A percentile compares a stretch with the other conserved stretches of the same genome.
These are phyloP conservation scores for Noctilio leporinus DNA, from an alignment of 2,113 vertebrate genomes.

Conservation along the genomic window DNA sequence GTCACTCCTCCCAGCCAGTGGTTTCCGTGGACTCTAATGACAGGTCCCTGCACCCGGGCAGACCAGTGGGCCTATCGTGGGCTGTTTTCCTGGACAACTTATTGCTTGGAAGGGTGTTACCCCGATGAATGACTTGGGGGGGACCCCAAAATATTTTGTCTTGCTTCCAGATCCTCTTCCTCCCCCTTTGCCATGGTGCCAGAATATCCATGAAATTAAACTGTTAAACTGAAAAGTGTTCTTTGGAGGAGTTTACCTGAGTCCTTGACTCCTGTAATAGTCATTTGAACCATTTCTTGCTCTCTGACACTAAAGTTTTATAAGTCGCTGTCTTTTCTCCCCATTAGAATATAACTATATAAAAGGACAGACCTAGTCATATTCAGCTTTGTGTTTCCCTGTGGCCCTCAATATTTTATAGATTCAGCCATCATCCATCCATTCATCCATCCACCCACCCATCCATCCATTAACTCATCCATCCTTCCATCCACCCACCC, in stretches of 20 bases:
- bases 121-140: neutral
- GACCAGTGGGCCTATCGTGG: rapidly evolving
- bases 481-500: too few relatives aligned
- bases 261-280: rapidly evolving
- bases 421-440: rapidly evolving
- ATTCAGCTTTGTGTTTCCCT: neutral
- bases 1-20: rapidly evolving
- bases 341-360: neutral
- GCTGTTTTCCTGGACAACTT: neutral
- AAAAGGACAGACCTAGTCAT: neutral
- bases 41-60: neutral
- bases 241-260: neutral
- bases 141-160: neutral
- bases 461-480: too few relatives aligned
- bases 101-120: rapidly evolving
- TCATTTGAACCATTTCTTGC: neutral
- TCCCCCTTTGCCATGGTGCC: neutral
- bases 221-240: neutral
- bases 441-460: rapidly evolving
- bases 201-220: neutral
- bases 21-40: rapidly evolving
- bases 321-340: neutral
- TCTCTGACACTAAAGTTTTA: neutral
- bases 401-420: neutral
- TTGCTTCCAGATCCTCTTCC: neutral